Evolutionary conservation across 2,888 invertebrate genomes (phyloP), one percentile per base, ranked within the genome.

Genomic region (Hedychridium roseum): DNA sequence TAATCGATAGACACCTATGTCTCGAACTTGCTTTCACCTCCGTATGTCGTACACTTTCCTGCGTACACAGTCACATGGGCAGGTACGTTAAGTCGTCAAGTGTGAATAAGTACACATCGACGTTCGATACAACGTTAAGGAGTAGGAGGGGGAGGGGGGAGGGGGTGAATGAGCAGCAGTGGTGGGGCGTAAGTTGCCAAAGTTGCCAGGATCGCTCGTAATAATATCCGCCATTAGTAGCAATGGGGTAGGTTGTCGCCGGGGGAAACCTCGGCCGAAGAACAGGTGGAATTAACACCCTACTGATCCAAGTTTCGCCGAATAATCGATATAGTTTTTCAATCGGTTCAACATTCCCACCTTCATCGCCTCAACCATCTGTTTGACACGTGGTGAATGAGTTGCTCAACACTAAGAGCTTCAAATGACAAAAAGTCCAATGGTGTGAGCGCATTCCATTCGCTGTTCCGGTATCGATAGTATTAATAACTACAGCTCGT

Each of bases 251-350:
- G 63, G 57, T 63, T 65, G 60, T 64, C 61, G 60, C 55, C 54
- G 52, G 43, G 64, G 60, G 62, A 62, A 63, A 57, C 54, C 58
- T 50, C 50, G 55, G 59, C 55, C 57, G 55, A 65, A 64, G 68
- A 66, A 73, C 68, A 70, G 70, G 63, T 66, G 70, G 68, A 64
- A 72, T 71, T 70, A 71, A 70, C 67, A 70, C 67, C 64, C 64
- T 55, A 47, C 50, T 64, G 58, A 59, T 63, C 56, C 59, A 43
- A n/a, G n/a, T n/a, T n/a, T n/a, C n/a, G n/a, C n/a, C n/a, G n/a
- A n/a, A n/a, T n/a, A n/a, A n/a, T n/a, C n/a, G n/a, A n/a, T n/a
- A n/a, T n/a, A n/a, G n/a, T n/a, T n/a, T n/a, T n/a, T n/a, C n/a
- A n/a, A n/a, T n/a, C n/a, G n/a, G n/a, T n/a, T n/a, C n/a, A n/a